A percentile compares a stretch with the other conserved stretches of the same genome.
Conservation (phyloP, 2,888 invertebrate genomes). For the Ennomos quercinarius region DNA sequence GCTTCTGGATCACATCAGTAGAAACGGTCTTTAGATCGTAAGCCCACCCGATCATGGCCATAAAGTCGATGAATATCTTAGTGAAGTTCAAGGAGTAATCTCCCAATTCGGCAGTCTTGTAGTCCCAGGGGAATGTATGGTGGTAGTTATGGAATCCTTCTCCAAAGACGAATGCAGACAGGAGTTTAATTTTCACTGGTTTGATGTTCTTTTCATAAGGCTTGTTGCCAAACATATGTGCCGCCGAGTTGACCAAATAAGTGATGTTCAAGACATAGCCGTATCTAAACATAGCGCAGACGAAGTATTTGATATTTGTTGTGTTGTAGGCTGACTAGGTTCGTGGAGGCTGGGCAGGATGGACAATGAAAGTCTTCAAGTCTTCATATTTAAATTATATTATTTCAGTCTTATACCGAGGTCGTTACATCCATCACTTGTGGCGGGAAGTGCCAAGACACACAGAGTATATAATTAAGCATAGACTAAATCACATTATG, state of each 20-base stretch:
- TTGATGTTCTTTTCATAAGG: slow-evolving; percentile 63
- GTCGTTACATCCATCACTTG: too few species aligned
- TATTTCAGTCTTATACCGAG: too few species aligned
- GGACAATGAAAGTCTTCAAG: too few species aligned
- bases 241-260: slow-evolving; percentile 87
- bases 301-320: too few species aligned
- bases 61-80: slow-evolving; percentile 49
- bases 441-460: too few species aligned
- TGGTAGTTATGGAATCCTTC: slow-evolving; percentile 93
- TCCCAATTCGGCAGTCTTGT: slow-evolving; percentile 67
- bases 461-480: too few species aligned
- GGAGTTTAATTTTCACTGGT: slow-evolving; percentile 10
- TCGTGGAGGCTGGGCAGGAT: too few species aligned
- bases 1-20: slow-evolving; percentile 10
- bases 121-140: slow-evolving; percentile 65
- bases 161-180: slow-evolving; percentile 12
- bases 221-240: slow-evolving; percentile 76
- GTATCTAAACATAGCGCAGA: slow-evolving; percentile 76
- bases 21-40: slow-evolving; percentile 44
- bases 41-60: slow-evolving; percentile 44
- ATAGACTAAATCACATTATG: too few species aligned
- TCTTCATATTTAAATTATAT: too few species aligned
- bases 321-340: too few species aligned
- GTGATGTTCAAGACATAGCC: slow-evolving; percentile 83
- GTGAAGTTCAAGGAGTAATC: slow-evolving; percentile 87